Base-by-base conservation (phyloP, 2,113 vertebrate species). In the Pteruthius melanotis region DNA sequence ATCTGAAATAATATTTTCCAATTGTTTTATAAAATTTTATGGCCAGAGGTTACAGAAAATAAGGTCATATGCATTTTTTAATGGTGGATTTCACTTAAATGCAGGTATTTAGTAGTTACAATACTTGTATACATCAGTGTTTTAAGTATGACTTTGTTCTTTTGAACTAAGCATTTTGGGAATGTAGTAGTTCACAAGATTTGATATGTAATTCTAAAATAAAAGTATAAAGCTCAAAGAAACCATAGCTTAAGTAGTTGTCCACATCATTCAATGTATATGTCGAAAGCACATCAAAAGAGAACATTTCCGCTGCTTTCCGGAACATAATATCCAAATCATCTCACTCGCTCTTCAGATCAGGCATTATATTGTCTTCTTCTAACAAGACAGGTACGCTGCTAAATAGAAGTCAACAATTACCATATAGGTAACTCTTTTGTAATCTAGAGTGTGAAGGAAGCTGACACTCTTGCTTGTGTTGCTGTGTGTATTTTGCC, bases 381-480 rank as follows among this genome's bases (percentile, higher is more conserved):
- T 88, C 60, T 57, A 78, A 42, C 16, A 77, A 1, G 31, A 17
- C 23, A 31, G 10, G 22, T 30, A 16, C 8, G 4, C 23, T 79
- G 28, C 83, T 64, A 40, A 70, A 28, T 6, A 57, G 49, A 77
- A 66, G 11, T 44, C 49, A 72, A 6, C 27, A 60, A 1, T 57
- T 78, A 21, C 7, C 63, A 44, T 63, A 33, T 24, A 74, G 66
- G 18, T 35, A 37, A 27, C 83, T 61, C 49, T 78, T 52, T 31
- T 45, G 42, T 75, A 61, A 49, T 22, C 20, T 45, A 65, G 23
- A 57, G 26, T 0, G 1, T 8, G 42, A 49, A 75, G 78, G 70
- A 66, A 87, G 42, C 33, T 0, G 7, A 26, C 6, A 20, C 16
- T 53, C 3, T 65, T 1, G 1, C 45, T 90, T 75, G 5, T 26